Evolutionary conservation across 2,797 vertebrate genomes (phyloP).

Genomic region (Mus minutoides): DNA sequence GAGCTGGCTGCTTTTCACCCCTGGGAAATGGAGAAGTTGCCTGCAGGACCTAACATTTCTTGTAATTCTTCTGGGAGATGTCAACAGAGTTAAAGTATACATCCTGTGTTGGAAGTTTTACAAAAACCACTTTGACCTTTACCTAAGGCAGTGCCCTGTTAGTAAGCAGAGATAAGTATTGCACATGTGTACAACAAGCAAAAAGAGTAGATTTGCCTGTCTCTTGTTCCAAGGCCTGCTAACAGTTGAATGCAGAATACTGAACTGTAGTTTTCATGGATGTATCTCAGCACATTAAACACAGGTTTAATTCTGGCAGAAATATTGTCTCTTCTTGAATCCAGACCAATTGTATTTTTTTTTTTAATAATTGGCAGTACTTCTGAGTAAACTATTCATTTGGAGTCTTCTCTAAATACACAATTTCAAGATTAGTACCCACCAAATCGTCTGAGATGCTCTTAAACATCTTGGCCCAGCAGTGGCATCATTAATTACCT

Average conservation of each 20-base stretch:
- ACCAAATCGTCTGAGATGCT: not conserved
- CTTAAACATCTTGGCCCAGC: not conserved
- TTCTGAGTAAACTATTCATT: not conserved
- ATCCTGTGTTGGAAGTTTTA: not conserved
- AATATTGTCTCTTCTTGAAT: not conserved
- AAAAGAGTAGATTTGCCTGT: not conserved
- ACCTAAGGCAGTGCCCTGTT: not conserved
- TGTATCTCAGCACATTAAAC: not conserved
- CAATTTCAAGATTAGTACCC: not conserved
- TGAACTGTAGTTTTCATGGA: not conserved
- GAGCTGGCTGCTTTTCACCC: not conserved
- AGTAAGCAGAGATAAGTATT: not conserved
- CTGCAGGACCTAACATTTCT: not conserved
- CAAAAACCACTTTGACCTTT: not conserved
- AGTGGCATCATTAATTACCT: not conserved
- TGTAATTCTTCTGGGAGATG: not conserved
- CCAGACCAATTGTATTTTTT: not conserved
- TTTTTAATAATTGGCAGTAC: not conserved
- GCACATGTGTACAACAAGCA: not conserved
- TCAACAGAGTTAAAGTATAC: not conserved
- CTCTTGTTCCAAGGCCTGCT: not conserved
- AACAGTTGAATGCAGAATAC: not conserved
- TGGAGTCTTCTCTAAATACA: not conserved
- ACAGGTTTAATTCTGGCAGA: slow-evolving; percentile 24
- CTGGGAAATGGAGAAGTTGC: not conserved